These are phyloP conservation scores for Electrophaes corylata DNA, from an alignment of 2,888 invertebrate genomes.

Conservation along the genomic window DNA sequence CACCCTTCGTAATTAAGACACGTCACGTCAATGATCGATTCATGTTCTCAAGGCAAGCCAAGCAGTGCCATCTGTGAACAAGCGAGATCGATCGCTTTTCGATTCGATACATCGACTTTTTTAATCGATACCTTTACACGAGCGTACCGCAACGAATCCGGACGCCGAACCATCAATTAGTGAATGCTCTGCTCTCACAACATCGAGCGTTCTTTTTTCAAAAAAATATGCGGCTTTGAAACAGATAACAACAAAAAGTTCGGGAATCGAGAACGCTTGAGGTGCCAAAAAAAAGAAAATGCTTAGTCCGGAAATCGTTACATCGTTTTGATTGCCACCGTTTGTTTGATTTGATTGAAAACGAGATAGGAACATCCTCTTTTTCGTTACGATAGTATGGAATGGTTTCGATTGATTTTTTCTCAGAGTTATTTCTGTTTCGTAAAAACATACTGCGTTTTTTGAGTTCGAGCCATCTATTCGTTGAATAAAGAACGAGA, in stretches of 20 bases:
- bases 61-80: conserved; percentile 71
- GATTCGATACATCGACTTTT: conserved; percentile 71
- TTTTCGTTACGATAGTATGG: conserved; percentile 25
- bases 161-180: conserved; percentile 73
- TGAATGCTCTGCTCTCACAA: conserved; percentile 75
- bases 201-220: conserved; percentile 62
- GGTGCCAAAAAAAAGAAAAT: conserved; percentile 62
- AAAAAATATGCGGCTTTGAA: conserved; percentile 70
- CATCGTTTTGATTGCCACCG: conserved; percentile 66
- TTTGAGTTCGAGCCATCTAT: neutral
- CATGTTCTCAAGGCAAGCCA: conserved; percentile 44
- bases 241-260: conserved; percentile 63
- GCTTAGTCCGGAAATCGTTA: conserved; percentile 67
- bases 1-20: conserved; percentile 53
- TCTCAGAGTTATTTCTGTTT: conserved; percentile 11
- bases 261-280: conserved; percentile 54
- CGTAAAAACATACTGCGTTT: conserved; percentile 9
- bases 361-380: conserved; percentile 45
- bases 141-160: conserved; percentile 64
- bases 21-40: conserved; percentile 54
- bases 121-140: conserved; percentile 53
- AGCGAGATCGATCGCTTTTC: conserved; percentile 60
- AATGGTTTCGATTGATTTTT: conserved; percentile 28
- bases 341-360: conserved; percentile 63
- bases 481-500: neutral